These are phyloP conservation scores for Gisinianus flammeolus DNA, from an alignment of 2,888 invertebrate species.

Conservation along the genomic window DNA sequence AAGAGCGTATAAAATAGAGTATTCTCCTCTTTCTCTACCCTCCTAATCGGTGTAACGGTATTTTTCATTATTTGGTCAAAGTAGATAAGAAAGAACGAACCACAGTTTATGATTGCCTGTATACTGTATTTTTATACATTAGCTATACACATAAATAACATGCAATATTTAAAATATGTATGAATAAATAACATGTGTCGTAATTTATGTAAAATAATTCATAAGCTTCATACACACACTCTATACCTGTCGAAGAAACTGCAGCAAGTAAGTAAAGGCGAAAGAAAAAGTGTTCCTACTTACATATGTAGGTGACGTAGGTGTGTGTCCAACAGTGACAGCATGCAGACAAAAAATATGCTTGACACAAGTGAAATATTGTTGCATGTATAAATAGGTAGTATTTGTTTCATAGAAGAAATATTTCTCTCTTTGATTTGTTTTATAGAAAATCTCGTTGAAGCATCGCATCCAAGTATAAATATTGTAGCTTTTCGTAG, in stretches of 20 bases:
- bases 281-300: no score
- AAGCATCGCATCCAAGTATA: no score
- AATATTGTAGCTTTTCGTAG: no score
- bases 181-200: constrained; percentile 1
- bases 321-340: no score
- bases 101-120: constrained; percentile 28
- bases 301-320: no score
- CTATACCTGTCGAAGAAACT: constrained; percentile 31
- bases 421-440: no score
- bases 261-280: no score
- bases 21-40: constrained; percentile 1
- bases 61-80: constrained; percentile 47
- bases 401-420: no score
- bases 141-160: constrained; percentile 18
- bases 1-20: constrained; percentile 2
- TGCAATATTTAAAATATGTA: constrained; percentile 13
- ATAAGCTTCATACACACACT: constrained; percentile 6
- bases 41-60: constrained; percentile 41
- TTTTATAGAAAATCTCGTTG: no score
- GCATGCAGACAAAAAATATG: no score
- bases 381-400: no score
- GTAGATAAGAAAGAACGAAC: constrained; percentile 34
- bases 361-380: no score
- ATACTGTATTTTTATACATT: constrained; percentile 15
- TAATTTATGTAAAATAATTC: constrained; percentile 21